Percentiles rank a stretch among this genome's conserved stretches.
Evolutionary conservation across 2,888 invertebrate species (phyloP).

Genomic region (Cantharis rustica): DNA sequence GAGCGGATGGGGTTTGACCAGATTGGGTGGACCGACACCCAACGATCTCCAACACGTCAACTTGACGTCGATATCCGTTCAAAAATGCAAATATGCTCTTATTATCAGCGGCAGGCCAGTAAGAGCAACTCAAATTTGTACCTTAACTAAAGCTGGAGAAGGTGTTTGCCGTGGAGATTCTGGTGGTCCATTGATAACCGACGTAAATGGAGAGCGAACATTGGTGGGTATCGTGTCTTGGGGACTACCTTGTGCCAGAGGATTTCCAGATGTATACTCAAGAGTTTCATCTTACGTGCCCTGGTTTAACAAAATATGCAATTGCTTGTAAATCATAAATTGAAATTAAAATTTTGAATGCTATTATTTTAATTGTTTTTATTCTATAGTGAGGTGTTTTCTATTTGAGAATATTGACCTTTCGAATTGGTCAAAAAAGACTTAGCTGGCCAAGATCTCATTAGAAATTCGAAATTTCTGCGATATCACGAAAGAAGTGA

Average conservation of each 20-base stretch:
- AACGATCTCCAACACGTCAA: constrained; percentile 62
- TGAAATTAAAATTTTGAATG: not conserved
- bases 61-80: constrained; percentile 58
- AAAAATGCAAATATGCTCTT: constrained; percentile 52
- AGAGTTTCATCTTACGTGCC: constrained; percentile 50
- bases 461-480: too few species aligned
- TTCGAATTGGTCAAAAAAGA: too few species aligned
- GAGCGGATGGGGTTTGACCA: constrained; percentile 29
- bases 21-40: constrained; percentile 54
- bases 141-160: constrained; percentile 63
- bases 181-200: constrained; percentile 58
- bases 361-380: not conserved
- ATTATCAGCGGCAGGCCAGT: constrained; percentile 42
- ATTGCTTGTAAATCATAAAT: not conserved
- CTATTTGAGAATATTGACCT: too few species aligned
- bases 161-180: constrained; percentile 64
- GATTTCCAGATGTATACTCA: constrained; percentile 54
- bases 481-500: too few species aligned
- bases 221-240: constrained; percentile 58
- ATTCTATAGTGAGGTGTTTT: too few species aligned
- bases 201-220: constrained; percentile 43
- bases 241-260: constrained; percentile 60
- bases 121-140: constrained; percentile 62
- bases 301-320: constrained; percentile 45
- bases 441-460: too few species aligned